Percentiles rank a stretch among this genome's conserved stretches.
phyloP scores from a whole-genome alignment of 2,888 invertebrate genomes.

The Alentia gelatinosa region DNA sequence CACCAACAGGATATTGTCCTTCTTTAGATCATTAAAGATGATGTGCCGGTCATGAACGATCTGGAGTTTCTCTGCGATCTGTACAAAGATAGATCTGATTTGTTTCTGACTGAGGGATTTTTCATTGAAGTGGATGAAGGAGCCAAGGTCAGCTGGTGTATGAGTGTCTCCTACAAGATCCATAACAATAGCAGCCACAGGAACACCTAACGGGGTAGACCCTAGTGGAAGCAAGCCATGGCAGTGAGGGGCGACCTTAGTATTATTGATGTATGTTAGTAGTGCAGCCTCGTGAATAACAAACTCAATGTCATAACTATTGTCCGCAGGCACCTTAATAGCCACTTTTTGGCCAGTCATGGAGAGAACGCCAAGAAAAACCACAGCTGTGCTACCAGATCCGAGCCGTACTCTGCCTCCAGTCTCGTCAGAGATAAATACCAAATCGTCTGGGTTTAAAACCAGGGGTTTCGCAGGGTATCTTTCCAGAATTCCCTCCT shows the following conservation, averaged over 20 bases:
- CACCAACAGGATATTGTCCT: not conserved
- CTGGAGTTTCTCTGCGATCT: constrained; percentile 10
- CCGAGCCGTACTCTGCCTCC: not conserved
- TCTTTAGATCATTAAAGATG: constrained; percentile 17
- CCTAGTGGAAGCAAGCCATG: not conserved
- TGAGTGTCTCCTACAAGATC: not conserved
- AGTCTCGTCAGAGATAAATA: not conserved
- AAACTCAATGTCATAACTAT: not conserved
- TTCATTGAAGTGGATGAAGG: not conserved
- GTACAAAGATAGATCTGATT: not conserved
- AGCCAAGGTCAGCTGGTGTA: not conserved
- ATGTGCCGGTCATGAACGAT: not conserved
- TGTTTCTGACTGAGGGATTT: not conserved
- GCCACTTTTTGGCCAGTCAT: constrained; percentile 18
- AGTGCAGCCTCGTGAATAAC: constrained; percentile 5
- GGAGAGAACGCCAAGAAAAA: not conserved
- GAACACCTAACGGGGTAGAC: not conserved
- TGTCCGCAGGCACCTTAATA: not conserved
- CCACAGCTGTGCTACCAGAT: not conserved
- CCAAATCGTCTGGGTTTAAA: not conserved
- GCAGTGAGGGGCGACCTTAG: constrained; percentile 7
- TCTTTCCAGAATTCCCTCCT: not conserved
- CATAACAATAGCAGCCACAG: constrained; percentile 38
- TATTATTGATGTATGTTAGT: constrained; percentile 18
- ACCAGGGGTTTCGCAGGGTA: not conserved